phyloP scores from a whole-genome alignment of 2,888 invertebrate species.

The Brachyopa scutellaris region DNA sequence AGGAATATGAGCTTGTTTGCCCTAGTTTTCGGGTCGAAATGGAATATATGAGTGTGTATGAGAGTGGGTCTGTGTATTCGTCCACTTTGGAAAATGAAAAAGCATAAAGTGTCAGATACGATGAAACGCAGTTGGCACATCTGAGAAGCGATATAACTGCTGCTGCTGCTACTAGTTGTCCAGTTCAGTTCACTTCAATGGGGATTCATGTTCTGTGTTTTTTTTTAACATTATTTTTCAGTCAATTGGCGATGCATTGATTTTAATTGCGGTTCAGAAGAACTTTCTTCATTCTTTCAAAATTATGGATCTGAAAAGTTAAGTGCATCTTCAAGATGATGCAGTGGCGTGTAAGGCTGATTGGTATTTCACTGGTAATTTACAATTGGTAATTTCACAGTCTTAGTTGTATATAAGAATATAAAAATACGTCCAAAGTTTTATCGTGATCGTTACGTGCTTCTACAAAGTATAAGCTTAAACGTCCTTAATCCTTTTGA shows the following conservation, averaged over 20 bases:
- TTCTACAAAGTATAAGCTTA: too few species aligned
- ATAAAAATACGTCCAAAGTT: too few species aligned
- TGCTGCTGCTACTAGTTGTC: not conserved
- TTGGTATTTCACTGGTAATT: too few species aligned
- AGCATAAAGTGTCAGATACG: not conserved
- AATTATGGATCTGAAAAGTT: too few species aligned
- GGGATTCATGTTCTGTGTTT: not conserved
- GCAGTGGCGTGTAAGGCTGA: too few species aligned
- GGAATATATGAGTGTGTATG: too few species aligned
- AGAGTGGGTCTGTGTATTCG: conserved; percentile 17
- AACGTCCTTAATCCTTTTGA: too few species aligned
- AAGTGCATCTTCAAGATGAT: too few species aligned
- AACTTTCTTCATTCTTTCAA: too few species aligned
- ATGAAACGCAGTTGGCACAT: not conserved
- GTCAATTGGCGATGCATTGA: conserved; percentile 1
- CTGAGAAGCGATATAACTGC: not conserved
- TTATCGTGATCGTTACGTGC: too few species aligned
- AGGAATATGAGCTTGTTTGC: conserved; percentile 13
- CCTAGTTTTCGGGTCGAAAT: conserved; percentile 20
- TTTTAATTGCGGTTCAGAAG: not conserved
- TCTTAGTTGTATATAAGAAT: too few species aligned
- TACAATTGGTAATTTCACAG: too few species aligned
- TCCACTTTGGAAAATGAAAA: not conserved
- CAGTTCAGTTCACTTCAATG: not conserved
- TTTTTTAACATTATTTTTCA: not conserved